Evolutionary conservation across 2,113 vertebrate species (phyloP), one percentile per base, ranked within the genome.

Genomic region (Andinoacara biseriatus): DNA sequence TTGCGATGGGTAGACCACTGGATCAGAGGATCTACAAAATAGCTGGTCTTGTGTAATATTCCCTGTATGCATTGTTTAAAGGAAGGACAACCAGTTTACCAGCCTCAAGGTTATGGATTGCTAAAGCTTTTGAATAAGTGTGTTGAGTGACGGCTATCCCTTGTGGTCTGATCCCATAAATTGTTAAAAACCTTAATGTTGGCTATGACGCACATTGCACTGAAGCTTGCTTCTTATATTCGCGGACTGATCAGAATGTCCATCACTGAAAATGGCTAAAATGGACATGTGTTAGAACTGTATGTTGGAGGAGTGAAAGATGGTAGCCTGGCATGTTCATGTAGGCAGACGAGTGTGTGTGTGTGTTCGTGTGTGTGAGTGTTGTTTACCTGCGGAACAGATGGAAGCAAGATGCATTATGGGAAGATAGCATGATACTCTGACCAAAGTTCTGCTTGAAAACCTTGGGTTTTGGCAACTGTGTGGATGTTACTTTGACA

Each of bases 401-500:
- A 72, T 52, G 65, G 65, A 26, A 72, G 26, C 65, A 52, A 72
- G 65, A 31, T 52, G 26, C 65, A 72, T 22, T 67, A 49, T 26
- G 26, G 65, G 24, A 72, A 18, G 43, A 52, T 72, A 54, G 67
- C 29, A 52, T 72, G 46, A 31, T 72, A 10, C 46, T 52, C 67
- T 72, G 46, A 17, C 67, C 26, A 54, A 26, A 52, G 24, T 69
- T 69, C 43, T 52, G 65, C 43, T 69, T 24, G 15, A 49, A 69
- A 72, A 26, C 43, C 46, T n/a, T 52, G 65, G 65, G 65, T 72
- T 43, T 17, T 52, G 43, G 43, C 65, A 72, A 49, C 52, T 72
- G 52, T 72, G 26, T 72, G 67, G 46, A 72, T 54, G 67, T 72
- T 72, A 69, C 46, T 31, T 72, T 31, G 24, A 72, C 65, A 52